Evolutionary conservation across 2,113 vertebrate genomes (phyloP), one percentile per base, ranked within the genome.

Genomic region (Amphiprion ocellaris): DNA sequence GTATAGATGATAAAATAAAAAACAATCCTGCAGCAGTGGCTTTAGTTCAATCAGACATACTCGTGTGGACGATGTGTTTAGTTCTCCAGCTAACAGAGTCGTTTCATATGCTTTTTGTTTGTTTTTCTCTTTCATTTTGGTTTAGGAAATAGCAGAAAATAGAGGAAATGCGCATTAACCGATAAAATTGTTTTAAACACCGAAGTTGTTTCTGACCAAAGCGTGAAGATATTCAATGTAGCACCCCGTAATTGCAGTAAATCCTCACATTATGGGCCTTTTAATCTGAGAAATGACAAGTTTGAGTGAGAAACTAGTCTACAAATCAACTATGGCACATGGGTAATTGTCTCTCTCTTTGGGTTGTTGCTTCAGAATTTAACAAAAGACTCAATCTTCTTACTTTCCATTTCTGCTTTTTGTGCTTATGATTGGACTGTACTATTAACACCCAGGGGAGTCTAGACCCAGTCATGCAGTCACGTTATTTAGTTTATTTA

Each of bases 121-220:
- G 11, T 6, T 37, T 69, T 30, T 54, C 54, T 53, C 77, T 52
- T 4, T 64, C 8, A 59, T 41, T 53, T 62, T 62, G 24, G 21
- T 37, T 12, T 0, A 28, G 24, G 1, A 19, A 24, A 46, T 47
- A 10, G 4, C 30, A 60, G 56, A 50, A 37, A 60, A 39, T 28
- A 60, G 28, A 0, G 46, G 4, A 23, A 49, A 44, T 49, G 41
- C 4, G 12, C 41, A 44, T 44, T 15, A 15, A 15, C 41, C 14
- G 2, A 44, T 44, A 12, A 14, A 12, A 44, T 3, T 44, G 14
- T 14, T 12, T 8, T 14, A 4, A 44, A 14, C 2, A 15, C 1
- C 4, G 3, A 44, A 4, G 19, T 50, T 50, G n/a, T 50, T 5
- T n/a, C 49, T 19, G 46, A 47, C 46, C 17, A 19, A 50, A n/a